Percentiles rank a stretch among this genome's conserved stretches.
Evolutionary conservation across 2,888 invertebrate genomes (phyloP).

Genomic region (Epistrophella euchroma): DNA sequence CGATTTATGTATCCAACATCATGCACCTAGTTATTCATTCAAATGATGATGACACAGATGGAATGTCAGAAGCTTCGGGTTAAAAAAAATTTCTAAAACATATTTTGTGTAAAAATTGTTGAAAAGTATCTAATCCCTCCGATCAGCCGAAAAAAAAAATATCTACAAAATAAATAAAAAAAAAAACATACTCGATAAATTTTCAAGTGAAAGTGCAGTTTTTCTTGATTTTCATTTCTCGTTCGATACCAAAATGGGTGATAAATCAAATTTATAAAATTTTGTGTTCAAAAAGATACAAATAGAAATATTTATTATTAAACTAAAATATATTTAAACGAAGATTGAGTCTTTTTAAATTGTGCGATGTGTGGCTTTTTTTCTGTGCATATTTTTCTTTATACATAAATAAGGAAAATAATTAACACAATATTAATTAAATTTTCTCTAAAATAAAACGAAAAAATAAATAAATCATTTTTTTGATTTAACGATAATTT

Average conservation of each 20-base stretch:
- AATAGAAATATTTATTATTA: background rate
- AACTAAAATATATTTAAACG: background rate
- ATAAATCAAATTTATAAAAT: slow-evolving; percentile 46
- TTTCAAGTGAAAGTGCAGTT: slow-evolving; percentile 70
- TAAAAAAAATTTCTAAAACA: background rate
- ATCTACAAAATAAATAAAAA: slow-evolving; percentile 46
- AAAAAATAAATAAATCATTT: background rate
- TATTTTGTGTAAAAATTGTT: background rate
- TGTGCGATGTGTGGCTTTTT: slow-evolving; percentile 12
- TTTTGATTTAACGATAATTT: background rate
- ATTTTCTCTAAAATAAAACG: too few relatives aligned
- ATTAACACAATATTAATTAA: background rate
- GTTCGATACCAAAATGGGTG: slow-evolving; percentile 55
- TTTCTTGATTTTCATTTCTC: slow-evolving; percentile 39
- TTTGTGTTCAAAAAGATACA: slow-evolving; percentile 57
- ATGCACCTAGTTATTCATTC: slow-evolving; percentile 20
- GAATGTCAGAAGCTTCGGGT: background rate
- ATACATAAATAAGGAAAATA: background rate
- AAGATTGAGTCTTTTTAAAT: background rate
- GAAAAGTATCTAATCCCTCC: slow-evolving; percentile 13
- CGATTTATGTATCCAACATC: slow-evolving; percentile 28
- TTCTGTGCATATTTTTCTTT: background rate
- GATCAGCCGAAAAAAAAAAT: background rate
- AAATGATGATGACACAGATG: slow-evolving; percentile 21
- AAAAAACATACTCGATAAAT: slow-evolving; percentile 45